Base-by-base conservation (phyloP, 1,140 invertebrate genomes). In the Pseudomyrmex sp. region DNA sequence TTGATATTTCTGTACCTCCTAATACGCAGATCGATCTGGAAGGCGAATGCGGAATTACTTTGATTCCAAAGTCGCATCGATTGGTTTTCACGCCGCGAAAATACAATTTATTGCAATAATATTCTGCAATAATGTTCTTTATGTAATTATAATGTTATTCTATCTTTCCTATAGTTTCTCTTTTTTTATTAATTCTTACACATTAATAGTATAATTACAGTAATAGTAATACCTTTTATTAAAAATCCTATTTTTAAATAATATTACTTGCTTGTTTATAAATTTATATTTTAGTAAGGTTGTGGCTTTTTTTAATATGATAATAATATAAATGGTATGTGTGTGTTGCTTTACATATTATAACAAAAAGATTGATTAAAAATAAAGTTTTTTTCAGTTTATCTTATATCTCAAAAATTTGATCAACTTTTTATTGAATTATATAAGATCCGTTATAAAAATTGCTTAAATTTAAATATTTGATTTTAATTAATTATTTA, bases 31-130 rank as follows among this genome's bases (percentile, higher is more conserved):
- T 95, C 2, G 93, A 95, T 86, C 93, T 97, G 89, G 92, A 94
- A 44, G 97, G 97, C 10, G 95, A 95, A 18, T 96, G 96, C 84
- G 97, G 97, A 18, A 96, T 98, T 2, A 97, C 97, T 1, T 91
- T 97, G 23, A 92, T 96, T 0, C 97, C 97, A 1, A 96, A 96
- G 54, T 88, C 93, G 2, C 95, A 96, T 76, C 90, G 92, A 46
- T 83, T 96, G 9, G 75, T 94, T 50, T 95, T 96, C 87, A 90
- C 86, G 2, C 63, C 83, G 58, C 91, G 94, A 69, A 7, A 80
- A 35, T 80, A 80, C 4, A 50, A 26, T n/a, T 72, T 59, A 26
- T 13, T 59, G 20, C 8, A 48, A 26, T 12, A n/a, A 26, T 58
- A 46, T 50, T 58, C 35, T 58, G 15, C 13, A 18, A 68, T 4